Percentiles rank a stretch among this genome's conserved stretches.
Evolutionary conservation across 2,888 invertebrate species (phyloP).

Genomic region (Lasioglossum villosulum): DNA sequence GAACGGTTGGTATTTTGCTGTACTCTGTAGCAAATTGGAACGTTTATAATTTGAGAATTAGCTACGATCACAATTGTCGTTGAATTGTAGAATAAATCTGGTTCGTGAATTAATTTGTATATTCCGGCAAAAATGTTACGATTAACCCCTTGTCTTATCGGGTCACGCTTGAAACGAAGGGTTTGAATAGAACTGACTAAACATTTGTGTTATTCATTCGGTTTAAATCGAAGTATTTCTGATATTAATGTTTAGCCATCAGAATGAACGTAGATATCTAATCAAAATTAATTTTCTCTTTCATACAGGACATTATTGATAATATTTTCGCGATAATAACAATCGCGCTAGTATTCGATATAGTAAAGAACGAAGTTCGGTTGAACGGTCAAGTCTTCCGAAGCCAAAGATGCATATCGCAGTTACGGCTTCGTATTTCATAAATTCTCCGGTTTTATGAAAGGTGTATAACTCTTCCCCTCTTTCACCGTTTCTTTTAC

Average conservation of each 20-base stretch:
- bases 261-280: too few relatives aligned
- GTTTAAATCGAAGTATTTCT: too few relatives aligned
- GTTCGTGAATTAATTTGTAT: too few relatives aligned
- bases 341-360: background rate
- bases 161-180: background rate
- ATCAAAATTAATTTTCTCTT: too few relatives aligned
- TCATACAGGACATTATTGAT: too few relatives aligned
- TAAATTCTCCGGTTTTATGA: conserved; percentile 12
- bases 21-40: background rate
- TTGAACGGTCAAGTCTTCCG: background rate
- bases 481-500: conserved; percentile 6
- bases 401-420: conserved; percentile 8
- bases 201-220: background rate
- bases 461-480: background rate
- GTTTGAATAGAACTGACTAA: background rate
- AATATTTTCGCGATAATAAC: too few relatives aligned
- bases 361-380: background rate
- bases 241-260: too few relatives aligned
- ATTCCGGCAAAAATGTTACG: background rate
- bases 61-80: too few relatives aligned
- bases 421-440: conserved; percentile 8
- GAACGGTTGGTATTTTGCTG: background rate
- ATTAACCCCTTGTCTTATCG: too few relatives aligned
- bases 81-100: too few relatives aligned
- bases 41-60: too few relatives aligned